A percentile compares a stretch with the other conserved stretches of the same genome.
These are phyloP conservation scores for Trissoscelio sp. DNA, from an alignment of 2,888 invertebrate species.

Conservation along the genomic window DNA sequence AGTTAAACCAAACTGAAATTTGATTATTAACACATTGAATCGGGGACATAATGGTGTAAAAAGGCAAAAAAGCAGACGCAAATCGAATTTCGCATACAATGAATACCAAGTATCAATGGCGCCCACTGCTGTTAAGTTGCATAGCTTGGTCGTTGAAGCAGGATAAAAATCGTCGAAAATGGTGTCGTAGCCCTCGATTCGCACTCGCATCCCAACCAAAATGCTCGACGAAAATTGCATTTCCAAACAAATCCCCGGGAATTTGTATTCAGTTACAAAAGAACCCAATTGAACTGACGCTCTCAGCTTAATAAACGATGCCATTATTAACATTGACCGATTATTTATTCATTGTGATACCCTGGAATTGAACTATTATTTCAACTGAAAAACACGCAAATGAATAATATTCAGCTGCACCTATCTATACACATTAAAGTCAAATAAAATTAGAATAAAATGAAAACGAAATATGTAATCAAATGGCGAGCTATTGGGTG, in stretches of 20 bases:
- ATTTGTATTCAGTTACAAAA: no score
- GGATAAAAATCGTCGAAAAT: slow-evolving; percentile 42
- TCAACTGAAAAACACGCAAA: no score
- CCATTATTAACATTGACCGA: background rate
- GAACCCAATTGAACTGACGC: no score
- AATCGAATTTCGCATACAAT: slow-evolving; percentile 57
- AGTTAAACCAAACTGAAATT: no score
- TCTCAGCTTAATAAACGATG: background rate
- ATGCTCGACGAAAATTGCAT: no score
- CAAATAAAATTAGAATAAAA: no score
- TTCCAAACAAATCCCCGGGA: no score
- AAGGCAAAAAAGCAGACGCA: slow-evolving; percentile 19
- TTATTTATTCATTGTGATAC: background rate
- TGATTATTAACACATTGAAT: no score
- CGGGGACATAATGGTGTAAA: background rate
- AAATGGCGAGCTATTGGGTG: slow-evolving; percentile 12
- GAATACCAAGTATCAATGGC: slow-evolving; percentile 63
- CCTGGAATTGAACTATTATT: background rate
- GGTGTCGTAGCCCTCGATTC: slow-evolving; percentile 23
- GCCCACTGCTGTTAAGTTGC: slow-evolving; percentile 53
- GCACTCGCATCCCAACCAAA: background rate
- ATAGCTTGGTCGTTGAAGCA: slow-evolving; percentile 52
- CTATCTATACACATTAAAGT: no score
- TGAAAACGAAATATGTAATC: background rate
- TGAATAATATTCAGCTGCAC: no score